Evolutionary conservation across 64 coral and sea anemone species (phyloP).

Genomic region (Pocillopora verrucosa): DNA sequence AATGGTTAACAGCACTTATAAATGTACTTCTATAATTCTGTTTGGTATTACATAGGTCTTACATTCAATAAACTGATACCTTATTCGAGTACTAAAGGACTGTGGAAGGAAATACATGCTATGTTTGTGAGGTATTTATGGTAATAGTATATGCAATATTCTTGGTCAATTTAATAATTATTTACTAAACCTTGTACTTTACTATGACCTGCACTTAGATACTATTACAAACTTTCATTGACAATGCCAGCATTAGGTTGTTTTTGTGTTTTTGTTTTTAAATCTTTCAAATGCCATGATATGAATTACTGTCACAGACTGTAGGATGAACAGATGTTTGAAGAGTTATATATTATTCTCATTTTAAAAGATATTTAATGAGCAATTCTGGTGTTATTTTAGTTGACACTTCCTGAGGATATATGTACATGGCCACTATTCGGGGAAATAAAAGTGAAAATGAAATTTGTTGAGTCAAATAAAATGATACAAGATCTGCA

Average conservation of each 20-base stretch:
- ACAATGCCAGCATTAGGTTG: constrained; percentile 25
- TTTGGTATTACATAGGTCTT: not conserved
- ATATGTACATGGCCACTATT: not conserved
- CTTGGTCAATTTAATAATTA: not conserved
- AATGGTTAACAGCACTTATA: not conserved
- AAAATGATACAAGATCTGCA: not conserved
- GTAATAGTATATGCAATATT: not conserved
- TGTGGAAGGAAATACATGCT: not conserved
- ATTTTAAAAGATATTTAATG: not conserved
- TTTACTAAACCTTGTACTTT: not conserved
- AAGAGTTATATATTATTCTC: not conserved
- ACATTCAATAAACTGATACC: not conserved
- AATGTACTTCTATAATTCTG: not conserved
- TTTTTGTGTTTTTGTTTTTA: not conserved
- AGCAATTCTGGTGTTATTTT: not conserved
- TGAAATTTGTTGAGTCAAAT: not conserved
- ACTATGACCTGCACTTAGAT: not conserved
- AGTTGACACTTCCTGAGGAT: no score
- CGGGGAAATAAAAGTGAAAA: not conserved
- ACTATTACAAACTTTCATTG: not conserved
- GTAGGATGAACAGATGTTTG: not conserved
- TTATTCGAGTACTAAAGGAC: not conserved
- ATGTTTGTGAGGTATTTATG: not conserved
- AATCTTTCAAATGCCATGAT: not conserved
- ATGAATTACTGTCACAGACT: not conserved